Conservation (phyloP, 2,113 vertebrate genomes). For the Elephas maximus region DNA sequence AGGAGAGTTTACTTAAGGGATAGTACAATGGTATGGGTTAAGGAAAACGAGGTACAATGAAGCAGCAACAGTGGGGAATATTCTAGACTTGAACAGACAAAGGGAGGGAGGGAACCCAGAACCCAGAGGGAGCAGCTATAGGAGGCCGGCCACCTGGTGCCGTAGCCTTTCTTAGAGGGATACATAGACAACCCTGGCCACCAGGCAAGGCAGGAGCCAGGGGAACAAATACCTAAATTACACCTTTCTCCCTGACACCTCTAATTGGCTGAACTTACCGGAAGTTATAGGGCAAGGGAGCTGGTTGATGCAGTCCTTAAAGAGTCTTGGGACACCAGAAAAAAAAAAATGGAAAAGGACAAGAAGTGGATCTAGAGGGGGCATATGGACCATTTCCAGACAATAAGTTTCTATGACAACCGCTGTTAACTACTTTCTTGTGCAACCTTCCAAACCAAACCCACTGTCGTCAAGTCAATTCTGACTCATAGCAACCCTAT, state of each 20-base stretch:
- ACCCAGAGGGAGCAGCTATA: background rate
- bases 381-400: background rate
- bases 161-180: background rate
- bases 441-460: background rate
- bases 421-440: background rate
- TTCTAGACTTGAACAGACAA: conserved; percentile 33
- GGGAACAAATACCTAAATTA: background rate
- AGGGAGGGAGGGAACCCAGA: background rate
- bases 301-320: background rate
- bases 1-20: background rate
- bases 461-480: background rate
- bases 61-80: background rate
- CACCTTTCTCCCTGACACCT: background rate
- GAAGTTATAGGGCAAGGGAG: background rate
- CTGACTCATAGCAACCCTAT: background rate
- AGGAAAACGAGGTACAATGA: conserved; percentile 12
- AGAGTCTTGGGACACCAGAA: background rate
- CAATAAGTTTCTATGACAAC: background rate
- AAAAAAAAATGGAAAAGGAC: background rate
- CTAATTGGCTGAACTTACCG: background rate
- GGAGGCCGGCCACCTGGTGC: background rate
- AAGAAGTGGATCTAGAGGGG: background rate
- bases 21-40: background rate
- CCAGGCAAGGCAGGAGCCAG: background rate
- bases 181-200: background rate